phyloP scores from a whole-genome alignment of 2,888 invertebrate species.

The Philereme vetulata region DNA sequence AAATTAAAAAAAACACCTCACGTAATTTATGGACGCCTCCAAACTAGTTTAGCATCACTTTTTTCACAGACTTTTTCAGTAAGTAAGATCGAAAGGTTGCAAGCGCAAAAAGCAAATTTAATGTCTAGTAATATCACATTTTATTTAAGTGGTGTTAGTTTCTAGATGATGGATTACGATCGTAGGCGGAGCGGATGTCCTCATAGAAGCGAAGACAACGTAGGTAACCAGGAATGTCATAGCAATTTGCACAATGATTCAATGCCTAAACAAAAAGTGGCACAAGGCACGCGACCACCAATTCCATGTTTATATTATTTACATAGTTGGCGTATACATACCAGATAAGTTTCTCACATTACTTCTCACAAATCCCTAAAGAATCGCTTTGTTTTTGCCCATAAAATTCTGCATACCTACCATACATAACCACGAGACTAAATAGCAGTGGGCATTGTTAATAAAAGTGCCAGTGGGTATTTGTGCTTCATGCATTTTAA shows the following conservation, averaged over 20 bases:
- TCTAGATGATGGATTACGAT: conserved; percentile 51
- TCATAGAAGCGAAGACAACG: conserved; percentile 74
- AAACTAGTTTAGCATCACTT: conserved; percentile 14
- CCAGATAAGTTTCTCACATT: conserved; percentile 26
- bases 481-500: conserved; percentile 36
- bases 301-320: conserved; percentile 33
- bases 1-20: too few relatives aligned
- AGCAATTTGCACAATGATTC: conserved; percentile 71
- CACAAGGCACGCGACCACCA: conserved; percentile 35
- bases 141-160: conserved; percentile 36
- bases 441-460: conserved; percentile 32
- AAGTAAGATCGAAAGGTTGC: neutral
- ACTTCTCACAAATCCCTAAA: conserved; percentile 17
- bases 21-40: too few relatives aligned
- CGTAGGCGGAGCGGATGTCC: conserved; percentile 76
- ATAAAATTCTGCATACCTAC: conserved; percentile 28
- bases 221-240: conserved; percentile 61
- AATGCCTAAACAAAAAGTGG: conserved; percentile 47
- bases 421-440: conserved; percentile 24
- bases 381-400: conserved; percentile 26
- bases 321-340: conserved; percentile 26
- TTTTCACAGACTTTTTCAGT: conserved; percentile 11
- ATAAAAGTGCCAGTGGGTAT: conserved; percentile 24
- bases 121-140: conserved; percentile 27
- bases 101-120: conserved; percentile 21